Evolutionary conservation across 2,113 vertebrate genomes (phyloP), one percentile per base, ranked within the genome.

Genomic region (Tauraco erythrolophus): DNA sequence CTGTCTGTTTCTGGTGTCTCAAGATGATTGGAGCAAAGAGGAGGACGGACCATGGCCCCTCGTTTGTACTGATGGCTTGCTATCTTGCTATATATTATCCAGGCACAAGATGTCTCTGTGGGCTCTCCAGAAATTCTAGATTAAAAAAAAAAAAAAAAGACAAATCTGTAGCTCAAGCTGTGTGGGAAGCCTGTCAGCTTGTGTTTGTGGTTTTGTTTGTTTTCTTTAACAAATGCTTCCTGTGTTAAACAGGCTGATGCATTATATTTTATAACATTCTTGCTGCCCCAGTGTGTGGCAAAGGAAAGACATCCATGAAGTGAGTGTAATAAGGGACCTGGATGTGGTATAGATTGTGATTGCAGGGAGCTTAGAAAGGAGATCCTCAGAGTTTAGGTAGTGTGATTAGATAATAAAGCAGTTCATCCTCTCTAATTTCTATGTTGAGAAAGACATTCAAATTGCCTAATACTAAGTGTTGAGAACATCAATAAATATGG

Each of bases 21-120:
- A 81, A 9, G 10, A 45, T 60, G 37, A 5, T 1, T 22, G 60
- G 15, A 9, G 14, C n/a, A n/a, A 57, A 70, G 35, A 27, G 41
- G 53, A 43, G 56, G 9, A 2, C 45, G 37, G 43, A 28, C 45
- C 11, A 0, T 2, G 22, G 43, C 30, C 60, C 10, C n/a, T 35
- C 25, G 19, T 19, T 66, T 28, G 11, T 28, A 35, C n/a, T 11
- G 46, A 23, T 78, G 46, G 1, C 82, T 87, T 97, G 95, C 93
- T 96, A 82, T 96, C 82, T 87, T 97, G 95, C 93, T 96, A 82
- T 96, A 4, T 95, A 39, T 71, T 62, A 91, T 95, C 87, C 77
- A 61, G 93, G 96, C 96, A 96, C 96, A 95, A 96, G 96, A 65
- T 93, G 96, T 97, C 96, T 93, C 94, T 97, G 74, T 89, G 94